Evolutionary conservation across 1,140 invertebrate genomes (phyloP), one percentile per base, ranked within the genome.

Genomic region (Hydropsyche tenuis): DNA sequence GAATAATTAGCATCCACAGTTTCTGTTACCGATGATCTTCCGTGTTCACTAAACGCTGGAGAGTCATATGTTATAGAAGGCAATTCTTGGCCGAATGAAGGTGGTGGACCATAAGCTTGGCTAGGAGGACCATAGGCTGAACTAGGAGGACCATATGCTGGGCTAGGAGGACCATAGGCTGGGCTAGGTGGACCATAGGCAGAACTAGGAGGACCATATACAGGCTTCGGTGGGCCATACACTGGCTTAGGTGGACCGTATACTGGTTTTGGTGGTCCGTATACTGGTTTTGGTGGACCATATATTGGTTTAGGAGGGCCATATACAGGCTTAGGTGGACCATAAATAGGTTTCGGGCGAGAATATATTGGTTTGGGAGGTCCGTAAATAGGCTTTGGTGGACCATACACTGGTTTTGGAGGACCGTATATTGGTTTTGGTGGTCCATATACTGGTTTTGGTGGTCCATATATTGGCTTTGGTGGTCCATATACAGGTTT

Each of bases 21-120:
- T 37, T 37, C 30, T 37, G 30, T 37, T 37, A 37, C 30, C 30
- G 30, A 37, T 37, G 30, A 37, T 37, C 30, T 37, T 37, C 9
- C 30, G 9, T 37, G 30, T 37, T 9, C 30, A 37, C 30, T 37
- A 37, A 37, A 37, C 30, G 30, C 3, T 9, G 9, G 3, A 37
- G 30, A 9, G 3, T 51, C 46, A 16, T 51, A n/a, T 5, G 18
- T 51, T 5, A 51, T 4, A 51, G 3, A 2, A 14, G 14, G 23
- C 18, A 12, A 12, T 12, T 62, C 23, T 25, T 62, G 56, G 2
- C 56, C 12, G 6, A 62, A 4, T 37, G 56, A 14, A 18, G 65
- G 65, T n/a, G 65, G 43, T 25, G 43, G 64, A n/a, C 64, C 64
- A 43, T 66, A 66, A n/a, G 22, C 30, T 45, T 30, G 64, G 43